Evolutionary conservation across 2,797 vertebrate genomes (phyloP).

Genomic region (Myotis planiceps): DNA sequence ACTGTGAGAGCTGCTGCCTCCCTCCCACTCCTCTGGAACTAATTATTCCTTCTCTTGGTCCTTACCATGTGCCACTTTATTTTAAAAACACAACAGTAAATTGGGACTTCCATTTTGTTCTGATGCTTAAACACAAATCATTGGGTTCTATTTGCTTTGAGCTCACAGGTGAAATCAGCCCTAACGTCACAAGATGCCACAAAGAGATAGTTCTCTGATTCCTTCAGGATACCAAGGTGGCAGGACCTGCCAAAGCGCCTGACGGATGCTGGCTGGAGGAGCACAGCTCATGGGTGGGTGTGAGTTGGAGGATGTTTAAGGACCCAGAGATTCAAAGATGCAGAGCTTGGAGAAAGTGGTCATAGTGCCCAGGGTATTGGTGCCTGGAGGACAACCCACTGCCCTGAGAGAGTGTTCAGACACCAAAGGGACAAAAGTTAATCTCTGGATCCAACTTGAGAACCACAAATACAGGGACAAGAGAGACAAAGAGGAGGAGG

Average conservation of each 20-base stretch:
- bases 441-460: neutral
- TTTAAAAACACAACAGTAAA: conserved; percentile 33
- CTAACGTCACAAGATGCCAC: neutral
- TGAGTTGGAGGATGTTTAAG: neutral
- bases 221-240: neutral
- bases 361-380: neutral
- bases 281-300: neutral
- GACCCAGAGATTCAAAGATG: neutral
- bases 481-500: neutral
- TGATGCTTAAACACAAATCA: neutral
- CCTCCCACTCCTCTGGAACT: conserved; percentile 39
- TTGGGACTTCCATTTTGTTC: neutral
- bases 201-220: neutral
- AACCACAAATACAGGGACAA: neutral
- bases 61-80: neutral
- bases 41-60: neutral
- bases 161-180: neutral
- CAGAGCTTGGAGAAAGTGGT: neutral
- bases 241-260: neutral
- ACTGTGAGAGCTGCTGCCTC: neutral
- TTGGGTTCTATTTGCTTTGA: neutral
- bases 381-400: neutral
- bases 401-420: neutral
- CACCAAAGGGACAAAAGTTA: neutral
- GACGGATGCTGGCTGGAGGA: neutral